Percentiles rank a stretch among this genome's conserved stretches.
Evolutionary conservation across 2,797 vertebrate species (phyloP).

Genomic region (Anguilla marmorata): DNA sequence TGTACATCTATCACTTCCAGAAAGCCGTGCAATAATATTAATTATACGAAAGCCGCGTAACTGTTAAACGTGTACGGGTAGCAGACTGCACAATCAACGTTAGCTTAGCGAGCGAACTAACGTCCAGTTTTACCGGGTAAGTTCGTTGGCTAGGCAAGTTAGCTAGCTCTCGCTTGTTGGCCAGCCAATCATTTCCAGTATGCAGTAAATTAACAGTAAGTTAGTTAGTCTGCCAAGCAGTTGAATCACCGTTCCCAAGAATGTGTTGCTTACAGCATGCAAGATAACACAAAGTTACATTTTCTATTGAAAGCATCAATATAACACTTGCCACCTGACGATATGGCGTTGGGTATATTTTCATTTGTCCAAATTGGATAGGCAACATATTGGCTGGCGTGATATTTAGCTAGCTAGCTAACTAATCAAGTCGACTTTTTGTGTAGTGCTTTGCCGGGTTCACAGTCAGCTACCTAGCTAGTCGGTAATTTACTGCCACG

Average conservation of each 20-base stretch:
- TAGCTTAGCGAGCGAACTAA: slow-evolving; percentile 50
- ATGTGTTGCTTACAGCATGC: slow-evolving; percentile 48
- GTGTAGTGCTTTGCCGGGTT: background rate
- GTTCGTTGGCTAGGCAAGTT: slow-evolving; percentile 24
- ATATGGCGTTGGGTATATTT: slow-evolving; percentile 19
- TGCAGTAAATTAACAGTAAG: slow-evolving; percentile 38
- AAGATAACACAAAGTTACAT: slow-evolving; percentile 43
- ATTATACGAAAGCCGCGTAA: slow-evolving; percentile 33
- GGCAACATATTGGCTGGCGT: slow-evolving; percentile 43
- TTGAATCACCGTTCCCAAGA: slow-evolving; percentile 70
- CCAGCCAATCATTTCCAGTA: slow-evolving; percentile 51
- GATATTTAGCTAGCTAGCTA: slow-evolving; percentile 16
- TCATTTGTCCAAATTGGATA: slow-evolving; percentile 21
- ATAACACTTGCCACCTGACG: slow-evolving; percentile 16
- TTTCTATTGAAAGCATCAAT: slow-evolving; percentile 15
- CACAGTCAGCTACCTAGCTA: background rate
- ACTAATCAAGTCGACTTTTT: background rate
- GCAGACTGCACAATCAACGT: slow-evolving; percentile 42
- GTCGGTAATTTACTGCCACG: slow-evolving; percentile 3
- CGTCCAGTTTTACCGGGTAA: slow-evolving; percentile 41
- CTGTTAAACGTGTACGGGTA: background rate
- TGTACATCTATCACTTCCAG: background rate
- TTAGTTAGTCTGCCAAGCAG: slow-evolving; percentile 64
- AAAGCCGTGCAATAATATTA: slow-evolving; percentile 1
- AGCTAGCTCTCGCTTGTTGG: slow-evolving; percentile 42